These are phyloP conservation scores for Holothuria glaberrima DNA, from an alignment of 35 echinoderm and acorn worm genomes.

Conservation along the genomic window DNA sequence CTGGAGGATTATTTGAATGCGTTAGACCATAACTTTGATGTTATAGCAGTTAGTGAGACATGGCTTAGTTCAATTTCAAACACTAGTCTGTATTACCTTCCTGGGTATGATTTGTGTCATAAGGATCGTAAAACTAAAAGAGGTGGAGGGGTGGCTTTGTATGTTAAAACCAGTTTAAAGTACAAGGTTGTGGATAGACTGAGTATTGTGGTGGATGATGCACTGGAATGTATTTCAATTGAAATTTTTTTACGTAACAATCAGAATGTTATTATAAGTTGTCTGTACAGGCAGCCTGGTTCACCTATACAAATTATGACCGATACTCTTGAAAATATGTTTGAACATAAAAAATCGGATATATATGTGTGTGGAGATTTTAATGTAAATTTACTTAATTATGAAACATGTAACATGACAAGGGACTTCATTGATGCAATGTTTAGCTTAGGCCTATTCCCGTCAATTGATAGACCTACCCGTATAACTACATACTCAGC, in stretches of 20 bases:
- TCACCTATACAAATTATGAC: not conserved
- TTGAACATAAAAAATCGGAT: constrained; percentile 1
- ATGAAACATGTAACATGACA: not conserved
- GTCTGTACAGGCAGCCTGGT: constrained; percentile 10
- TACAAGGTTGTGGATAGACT: constrained; percentile 24
- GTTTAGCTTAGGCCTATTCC: constrained; percentile 30
- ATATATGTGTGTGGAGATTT: constrained; percentile 13
- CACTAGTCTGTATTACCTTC: not conserved
- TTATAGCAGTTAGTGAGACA: constrained; percentile 27
- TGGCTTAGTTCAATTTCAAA: not conserved
- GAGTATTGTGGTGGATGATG: constrained; percentile 20
- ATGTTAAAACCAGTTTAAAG: constrained; percentile 5
- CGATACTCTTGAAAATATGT: constrained; percentile 25
- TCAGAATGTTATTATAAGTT: constrained; percentile 11
- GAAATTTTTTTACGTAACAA: constrained; percentile 24
- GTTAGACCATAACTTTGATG: not conserved
- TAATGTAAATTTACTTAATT: constrained; percentile 30
- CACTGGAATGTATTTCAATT: constrained; percentile 23
- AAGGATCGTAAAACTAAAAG: not conserved
- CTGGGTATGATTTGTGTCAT: constrained; percentile 12
- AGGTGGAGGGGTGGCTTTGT: constrained; percentile 1
- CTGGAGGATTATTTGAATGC: not conserved
- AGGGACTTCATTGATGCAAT: constrained; percentile 18
- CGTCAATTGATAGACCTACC: not conserved
- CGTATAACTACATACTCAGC: constrained; percentile 11